phyloP scores from a whole-genome alignment of 2,113 vertebrate species.

The Baryphthengus martii region DNA sequence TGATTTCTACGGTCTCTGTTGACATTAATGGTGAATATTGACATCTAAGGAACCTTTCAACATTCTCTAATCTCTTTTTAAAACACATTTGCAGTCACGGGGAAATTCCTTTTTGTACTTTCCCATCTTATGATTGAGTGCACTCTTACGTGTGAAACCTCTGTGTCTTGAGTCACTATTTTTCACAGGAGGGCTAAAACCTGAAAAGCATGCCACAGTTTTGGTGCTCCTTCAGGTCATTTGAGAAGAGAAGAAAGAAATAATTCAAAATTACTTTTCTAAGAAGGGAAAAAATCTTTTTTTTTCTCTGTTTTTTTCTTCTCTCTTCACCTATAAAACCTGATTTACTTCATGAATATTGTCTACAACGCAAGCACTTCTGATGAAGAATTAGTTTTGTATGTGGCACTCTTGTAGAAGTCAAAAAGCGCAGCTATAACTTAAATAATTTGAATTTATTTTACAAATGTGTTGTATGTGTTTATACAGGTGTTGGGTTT shows the following conservation, averaged over 20 bases:
- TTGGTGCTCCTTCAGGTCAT: not conserved
- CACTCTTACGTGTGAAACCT: not conserved
- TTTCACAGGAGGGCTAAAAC: conserved; percentile 2
- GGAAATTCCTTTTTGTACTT: conserved; percentile 37
- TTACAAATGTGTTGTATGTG: not conserved
- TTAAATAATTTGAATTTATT: not conserved
- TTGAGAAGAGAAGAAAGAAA: not conserved
- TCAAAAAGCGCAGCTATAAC: too few relatives aligned
- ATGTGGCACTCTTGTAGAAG: not conserved
- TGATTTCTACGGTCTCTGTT: not conserved
- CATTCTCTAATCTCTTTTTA: not conserved
- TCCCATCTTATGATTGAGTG: not conserved
- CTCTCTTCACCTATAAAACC: not conserved
- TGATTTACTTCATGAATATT: not conserved
- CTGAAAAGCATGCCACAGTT: not conserved
- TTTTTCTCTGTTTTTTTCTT: not conserved
- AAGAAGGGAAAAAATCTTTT: not conserved
- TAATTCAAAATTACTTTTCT: not conserved
- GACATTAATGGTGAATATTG: not conserved
- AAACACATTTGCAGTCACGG: not conserved
- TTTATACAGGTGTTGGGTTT: not conserved
- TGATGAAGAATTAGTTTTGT: not conserved
- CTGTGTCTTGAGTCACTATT: not conserved
- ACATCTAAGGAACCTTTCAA: not conserved
- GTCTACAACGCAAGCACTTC: not conserved